Conservation (phyloP, 1,140 invertebrate genomes). For the Trypoxylus dichotomus region DNA sequence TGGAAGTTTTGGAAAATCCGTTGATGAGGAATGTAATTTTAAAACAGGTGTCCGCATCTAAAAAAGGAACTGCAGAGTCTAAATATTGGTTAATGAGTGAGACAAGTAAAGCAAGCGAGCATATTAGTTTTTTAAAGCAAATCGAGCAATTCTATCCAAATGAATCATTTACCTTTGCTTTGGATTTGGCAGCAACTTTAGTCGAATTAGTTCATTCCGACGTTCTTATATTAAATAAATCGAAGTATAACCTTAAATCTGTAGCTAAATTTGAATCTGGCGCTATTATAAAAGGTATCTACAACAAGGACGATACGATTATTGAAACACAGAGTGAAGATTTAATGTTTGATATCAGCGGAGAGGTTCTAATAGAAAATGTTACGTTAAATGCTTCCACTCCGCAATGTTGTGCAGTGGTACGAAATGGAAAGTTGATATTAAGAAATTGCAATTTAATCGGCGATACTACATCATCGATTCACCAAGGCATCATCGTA, state of each 20-base stretch:
- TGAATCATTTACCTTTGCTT: conserved; percentile 51
- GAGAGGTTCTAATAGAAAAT: conserved; percentile 53
- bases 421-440: conserved; percentile 49
- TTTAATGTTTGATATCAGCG: conserved; percentile 52
- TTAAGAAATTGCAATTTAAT: conserved; percentile 52
- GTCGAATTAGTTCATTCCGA: conserved; percentile 54
- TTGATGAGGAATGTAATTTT: conserved; percentile 57
- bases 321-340: conserved; percentile 53
- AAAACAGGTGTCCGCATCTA: conserved; percentile 40
- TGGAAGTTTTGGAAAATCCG: conserved; percentile 64
- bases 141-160: conserved; percentile 52
- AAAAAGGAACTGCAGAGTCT: neutral
- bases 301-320: conserved; percentile 42
- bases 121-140: conserved; percentile 54
- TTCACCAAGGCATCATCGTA: conserved; percentile 54
- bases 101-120: conserved; percentile 54
- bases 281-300: conserved; percentile 55
- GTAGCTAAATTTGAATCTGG: conserved; percentile 56
- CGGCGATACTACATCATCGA: conserved; percentile 51
- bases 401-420: conserved; percentile 52
- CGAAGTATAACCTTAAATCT: conserved; percentile 52
- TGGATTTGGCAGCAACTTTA: conserved; percentile 55
- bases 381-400: conserved; percentile 53
- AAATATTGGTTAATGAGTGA: conserved; percentile 57
- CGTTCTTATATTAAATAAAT: conserved; percentile 55